Evolutionary conservation across 2,888 invertebrate species (phyloP), one percentile per base, ranked within the genome.

Genomic region (Nasonovia ribisnigri): DNA sequence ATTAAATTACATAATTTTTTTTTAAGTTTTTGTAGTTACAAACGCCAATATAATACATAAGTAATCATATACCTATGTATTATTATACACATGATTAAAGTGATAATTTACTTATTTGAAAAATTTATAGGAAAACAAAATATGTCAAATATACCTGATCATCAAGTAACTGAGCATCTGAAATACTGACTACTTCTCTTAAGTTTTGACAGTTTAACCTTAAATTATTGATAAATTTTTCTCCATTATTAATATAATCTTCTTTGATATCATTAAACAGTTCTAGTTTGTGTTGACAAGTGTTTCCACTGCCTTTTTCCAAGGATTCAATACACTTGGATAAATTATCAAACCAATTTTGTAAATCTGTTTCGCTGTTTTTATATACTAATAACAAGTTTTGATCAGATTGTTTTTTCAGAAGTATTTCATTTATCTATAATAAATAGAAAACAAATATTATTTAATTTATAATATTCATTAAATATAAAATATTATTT

Each of bases 91-190:
- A 20, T 77, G 77, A 36, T 36, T 11, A 20, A 67, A 20, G 20
- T 60, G n/a, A 57, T 84, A 67, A 46, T 84, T 54, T 42, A 43
- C 20, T 91, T 43, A 43, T 4, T 43, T 84, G 6, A 42, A 46
- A 42, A 48, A 77, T 77, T 16, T 77, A 77, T 11, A 91, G 43
- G 10, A 42, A 51, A 48, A 16, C 36, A 13, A 8, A 48, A 26
- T 87, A 51, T 26, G 42, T 20, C 10, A 1, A n/a, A 92, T 20
- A 95, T 95, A 97, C 96, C 96, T 98, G 98, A 95, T 98, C 98
- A 95, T 98, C 98, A 3, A 98, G 97, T 96, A 98, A 98, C 95
- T 98, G 98, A 0, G 98, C 97, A 95, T 98, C 98, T 95, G 98
- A 96, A 95, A 98, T 98, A 95, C 98, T 98, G 26, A 98, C 98